A percentile compares a stretch with the other conserved stretches of the same genome.
Conservation (phyloP, 2,888 invertebrate species). For the Trachelus tabidus region DNA sequence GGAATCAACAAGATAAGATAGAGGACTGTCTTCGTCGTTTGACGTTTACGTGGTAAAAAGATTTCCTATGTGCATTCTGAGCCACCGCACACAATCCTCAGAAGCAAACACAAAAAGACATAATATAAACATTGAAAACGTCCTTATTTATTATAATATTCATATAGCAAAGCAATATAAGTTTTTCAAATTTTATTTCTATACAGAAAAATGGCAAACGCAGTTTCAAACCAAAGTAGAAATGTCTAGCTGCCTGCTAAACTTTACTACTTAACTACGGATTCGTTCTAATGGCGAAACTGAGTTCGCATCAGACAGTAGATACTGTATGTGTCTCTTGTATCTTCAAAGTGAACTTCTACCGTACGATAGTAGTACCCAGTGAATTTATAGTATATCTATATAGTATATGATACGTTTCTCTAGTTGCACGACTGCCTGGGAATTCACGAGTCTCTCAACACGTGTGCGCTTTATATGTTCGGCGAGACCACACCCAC, state of each 20-base stretch:
- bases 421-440: background rate
- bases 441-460: background rate
- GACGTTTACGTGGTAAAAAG: background rate
- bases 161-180: background rate
- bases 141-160: background rate
- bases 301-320: background rate
- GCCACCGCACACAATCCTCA: background rate
- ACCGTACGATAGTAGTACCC: background rate
- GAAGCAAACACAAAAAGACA: background rate
- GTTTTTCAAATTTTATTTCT: background rate
- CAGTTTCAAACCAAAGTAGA: background rate
- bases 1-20: background rate
- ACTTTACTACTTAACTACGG: background rate
- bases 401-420: background rate
- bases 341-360: background rate
- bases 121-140: background rate
- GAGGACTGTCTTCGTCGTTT: background rate
- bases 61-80: background rate
- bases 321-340: background rate
- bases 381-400: background rate
- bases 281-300: background rate
- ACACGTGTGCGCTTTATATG: background rate
- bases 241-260: background rate
- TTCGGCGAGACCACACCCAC: slow-evolving; percentile 1
- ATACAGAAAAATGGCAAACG: too few species aligned